Base-by-base conservation (phyloP, 2,797 vertebrate genomes). In the Coccyzus lansbergi region DNA sequence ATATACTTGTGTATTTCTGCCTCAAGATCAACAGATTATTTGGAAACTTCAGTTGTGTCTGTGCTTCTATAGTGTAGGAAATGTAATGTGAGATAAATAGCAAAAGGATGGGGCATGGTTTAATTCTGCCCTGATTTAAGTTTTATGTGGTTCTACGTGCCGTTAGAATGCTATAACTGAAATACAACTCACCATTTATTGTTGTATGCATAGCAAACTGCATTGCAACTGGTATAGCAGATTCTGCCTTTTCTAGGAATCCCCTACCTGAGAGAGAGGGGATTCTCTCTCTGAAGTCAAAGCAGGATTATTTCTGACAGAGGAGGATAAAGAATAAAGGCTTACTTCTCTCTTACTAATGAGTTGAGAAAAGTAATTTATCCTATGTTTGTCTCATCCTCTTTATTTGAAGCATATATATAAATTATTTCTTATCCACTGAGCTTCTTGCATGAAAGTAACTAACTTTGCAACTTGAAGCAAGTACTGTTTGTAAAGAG, bases 171-270 rank as follows among this genome's bases (percentile, higher is more conserved):
- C 15, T 48, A 31, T 26, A 56, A 33, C 25, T 51, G 67, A 91
- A 52, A 49, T 81, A 31, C 28, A 81, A 24, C 34, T 94, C 77
- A 59, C 7, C 0, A 0, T 83, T 63, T 92, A 36, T 60, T 71
- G 31, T 29, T 88, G 63, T 63, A 68, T 81, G 36, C 29, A 46
- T 79, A 78, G 49, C 26, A 52, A 83, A 84, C 76, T 59, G 44
- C 69, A 67, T 67, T 67, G 76, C 90, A 65, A 93, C 79, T 70
- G 64, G 34, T 72, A 58, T 60, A 88, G 53, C 40, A 88, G 83
- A 92, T 94, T 93, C 52, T 83, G 75, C 52, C 63, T 93, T 93
- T 86, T 79, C 86, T 86, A 56, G 62, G 86, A 93, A 92, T 92
- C 65, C 49, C 62, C 21, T 89, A 76, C 84, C 10, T 1, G 15